Evolutionary conservation across 92 coral and sea anemone genomes (phyloP).

Genomic region (Actinernus sp.): DNA sequence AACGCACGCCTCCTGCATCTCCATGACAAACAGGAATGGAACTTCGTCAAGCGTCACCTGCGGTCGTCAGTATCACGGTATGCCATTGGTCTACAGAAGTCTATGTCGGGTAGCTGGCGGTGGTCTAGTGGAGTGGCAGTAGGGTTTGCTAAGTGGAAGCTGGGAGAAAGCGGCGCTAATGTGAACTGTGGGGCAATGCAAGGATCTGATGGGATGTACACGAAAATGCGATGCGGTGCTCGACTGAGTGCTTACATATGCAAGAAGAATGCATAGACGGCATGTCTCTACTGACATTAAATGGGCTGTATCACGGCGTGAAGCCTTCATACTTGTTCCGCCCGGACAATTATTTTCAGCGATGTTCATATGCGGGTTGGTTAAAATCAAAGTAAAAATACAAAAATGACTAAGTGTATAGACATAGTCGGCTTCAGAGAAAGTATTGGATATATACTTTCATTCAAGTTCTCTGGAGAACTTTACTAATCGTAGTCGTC

Average conservation of each 20-base stretch:
- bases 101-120: conserved; percentile 9
- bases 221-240: not conserved
- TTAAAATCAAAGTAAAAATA: too few relatives aligned
- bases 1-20: conserved; percentile 15
- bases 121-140: conserved; percentile 27
- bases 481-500: too few relatives aligned
- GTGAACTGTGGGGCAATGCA: conserved; percentile 12
- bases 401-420: too few relatives aligned
- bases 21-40: conserved; percentile 32
- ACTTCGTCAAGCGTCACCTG: conserved; percentile 23
- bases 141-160: not conserved
- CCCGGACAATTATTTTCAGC: too few relatives aligned
- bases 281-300: too few relatives aligned
- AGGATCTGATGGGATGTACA: conserved; percentile 13
- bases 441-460: too few relatives aligned
- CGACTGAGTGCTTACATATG: conserved; percentile 22
- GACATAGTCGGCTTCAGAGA: too few relatives aligned
- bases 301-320: too few relatives aligned
- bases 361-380: too few relatives aligned
- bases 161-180: not conserved
- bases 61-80: conserved; percentile 8
- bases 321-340: too few relatives aligned
- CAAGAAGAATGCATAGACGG: not conserved
- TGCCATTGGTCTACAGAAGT: conserved; percentile 20
- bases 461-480: too few relatives aligned